These are phyloP conservation scores for Manacus vitellinus DNA, from an alignment of 2,113 vertebrate species.

Conservation along the genomic window DNA sequence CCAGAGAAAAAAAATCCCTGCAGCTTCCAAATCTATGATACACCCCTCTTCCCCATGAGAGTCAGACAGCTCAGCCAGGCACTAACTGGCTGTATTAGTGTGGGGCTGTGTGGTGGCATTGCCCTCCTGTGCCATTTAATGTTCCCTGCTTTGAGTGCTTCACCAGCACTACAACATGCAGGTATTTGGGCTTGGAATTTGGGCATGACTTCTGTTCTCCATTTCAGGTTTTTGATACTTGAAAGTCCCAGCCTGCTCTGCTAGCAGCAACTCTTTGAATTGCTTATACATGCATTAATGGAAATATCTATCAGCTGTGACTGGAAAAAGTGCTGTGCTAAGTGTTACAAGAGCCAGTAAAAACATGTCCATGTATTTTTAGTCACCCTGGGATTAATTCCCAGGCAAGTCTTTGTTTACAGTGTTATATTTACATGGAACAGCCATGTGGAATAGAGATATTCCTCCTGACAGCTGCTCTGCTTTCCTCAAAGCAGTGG, in stretches of 20 bases:
- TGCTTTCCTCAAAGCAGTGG: not conserved
- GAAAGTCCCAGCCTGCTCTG: not conserved
- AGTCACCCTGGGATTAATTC: not conserved
- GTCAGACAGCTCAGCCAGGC: not conserved
- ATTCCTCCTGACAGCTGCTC: constrained; percentile 15
- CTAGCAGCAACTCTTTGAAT: not conserved
- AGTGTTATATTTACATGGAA: not conserved
- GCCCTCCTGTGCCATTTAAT: not conserved
- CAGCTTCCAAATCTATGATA: not conserved
- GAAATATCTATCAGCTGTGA: not conserved
- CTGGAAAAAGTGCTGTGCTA: not conserved
- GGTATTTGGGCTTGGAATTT: not conserved
- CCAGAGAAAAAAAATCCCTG: not conserved
- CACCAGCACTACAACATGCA: not conserved
- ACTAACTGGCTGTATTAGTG: not conserved
- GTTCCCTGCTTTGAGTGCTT: not conserved
- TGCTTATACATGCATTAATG: not conserved
- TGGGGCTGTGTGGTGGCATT: accelerated
- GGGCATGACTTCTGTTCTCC: not conserved
- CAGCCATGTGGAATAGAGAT: not conserved
- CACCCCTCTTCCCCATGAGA: not conserved
- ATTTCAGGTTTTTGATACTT: not conserved
- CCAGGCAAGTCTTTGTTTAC: constrained; percentile 4
- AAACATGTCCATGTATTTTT: not conserved
- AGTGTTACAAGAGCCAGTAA: not conserved